Conservation (phyloP, 1,140 invertebrate genomes). For the Lasioglossum baleicum region DNA sequence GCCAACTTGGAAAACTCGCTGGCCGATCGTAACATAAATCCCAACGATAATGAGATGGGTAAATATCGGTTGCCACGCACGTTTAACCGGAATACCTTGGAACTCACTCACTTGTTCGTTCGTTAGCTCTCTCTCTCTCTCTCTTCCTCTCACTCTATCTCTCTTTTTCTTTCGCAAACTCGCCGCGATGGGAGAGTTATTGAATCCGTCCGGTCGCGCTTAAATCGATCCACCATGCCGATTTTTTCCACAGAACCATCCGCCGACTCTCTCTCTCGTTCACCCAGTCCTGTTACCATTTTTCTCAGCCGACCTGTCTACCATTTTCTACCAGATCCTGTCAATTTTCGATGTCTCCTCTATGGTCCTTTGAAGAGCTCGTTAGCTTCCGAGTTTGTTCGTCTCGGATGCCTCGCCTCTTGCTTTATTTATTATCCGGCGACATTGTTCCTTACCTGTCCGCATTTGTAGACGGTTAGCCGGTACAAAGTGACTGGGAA, state of each 20-base stretch:
- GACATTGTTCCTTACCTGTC: constrained; percentile 3
- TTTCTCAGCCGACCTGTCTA: neutral
- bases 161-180: neutral
- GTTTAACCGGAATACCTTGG: constrained; percentile 64
- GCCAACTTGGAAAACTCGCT: constrained; percentile 45
- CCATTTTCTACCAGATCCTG: neutral
- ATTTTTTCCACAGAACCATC: constrained; percentile 17
- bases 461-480: neutral
- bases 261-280: neutral
- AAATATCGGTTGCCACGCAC: constrained; percentile 68
- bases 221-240: constrained; percentile 49
- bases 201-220: constrained; percentile 55
- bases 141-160: neutral
- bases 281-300: neutral
- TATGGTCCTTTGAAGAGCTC: neutral
- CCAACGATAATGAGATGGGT: constrained; percentile 67
- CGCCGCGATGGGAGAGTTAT: constrained; percentile 55
- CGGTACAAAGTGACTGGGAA: neutral
- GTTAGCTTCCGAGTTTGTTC: neutral
- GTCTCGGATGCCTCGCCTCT: neutral
- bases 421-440: neutral
- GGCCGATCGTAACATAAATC: constrained; percentile 65
- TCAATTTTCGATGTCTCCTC: neutral
- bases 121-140: too few relatives aligned
- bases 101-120: constrained; percentile 1